Evolutionary conservation across 1,140 invertebrate genomes (phyloP), one percentile per base, ranked within the genome.

Genomic region (Nilaparvata lugens): DNA sequence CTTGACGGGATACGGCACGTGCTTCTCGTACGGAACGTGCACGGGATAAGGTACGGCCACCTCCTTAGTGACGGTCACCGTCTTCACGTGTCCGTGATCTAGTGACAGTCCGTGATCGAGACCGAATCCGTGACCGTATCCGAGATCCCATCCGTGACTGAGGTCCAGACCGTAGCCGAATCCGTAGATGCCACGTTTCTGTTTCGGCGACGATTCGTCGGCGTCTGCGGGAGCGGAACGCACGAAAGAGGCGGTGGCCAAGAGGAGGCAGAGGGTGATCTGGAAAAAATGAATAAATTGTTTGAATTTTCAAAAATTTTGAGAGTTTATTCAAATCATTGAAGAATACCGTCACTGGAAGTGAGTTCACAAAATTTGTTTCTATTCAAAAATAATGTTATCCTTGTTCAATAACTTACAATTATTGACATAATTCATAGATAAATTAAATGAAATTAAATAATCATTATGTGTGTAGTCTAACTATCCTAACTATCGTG

Each of bases 41-140:
- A 77, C 80, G 35, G 86, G 86, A 70, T 87, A 86, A 0, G 86
- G 87, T 0, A 81, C 72, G 53, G 81, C 86, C 1, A 89, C 78
- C 65, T 82, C 83, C 72, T 88, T 88, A 40, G 84, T 79, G 14
- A 87, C 72, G 42, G 84, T 86, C 66, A 87, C 74, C 58, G 85
- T 87, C 70, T 83, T 88, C 25, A 67, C 45, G 4, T 66, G 62
- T 1, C 56, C 62, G 25, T 61, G 43, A 67, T 80, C 77, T 5
- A 35, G 28, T 1, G 21, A 23, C 11, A 18, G 24, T 1, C 24
- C 23, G 11, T 35, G 21, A 60, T 73, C 68, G 55, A 66, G 65
- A 7, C 60, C 61, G 56, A 73, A 70, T 69, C 78, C 72, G 62
- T 76, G 71, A 67, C 73, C 75, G 43, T 13, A n/a, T 2, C 58